These are phyloP conservation scores for Hololepta plana DNA, from an alignment of 2,888 invertebrate species.

Conservation along the genomic window DNA sequence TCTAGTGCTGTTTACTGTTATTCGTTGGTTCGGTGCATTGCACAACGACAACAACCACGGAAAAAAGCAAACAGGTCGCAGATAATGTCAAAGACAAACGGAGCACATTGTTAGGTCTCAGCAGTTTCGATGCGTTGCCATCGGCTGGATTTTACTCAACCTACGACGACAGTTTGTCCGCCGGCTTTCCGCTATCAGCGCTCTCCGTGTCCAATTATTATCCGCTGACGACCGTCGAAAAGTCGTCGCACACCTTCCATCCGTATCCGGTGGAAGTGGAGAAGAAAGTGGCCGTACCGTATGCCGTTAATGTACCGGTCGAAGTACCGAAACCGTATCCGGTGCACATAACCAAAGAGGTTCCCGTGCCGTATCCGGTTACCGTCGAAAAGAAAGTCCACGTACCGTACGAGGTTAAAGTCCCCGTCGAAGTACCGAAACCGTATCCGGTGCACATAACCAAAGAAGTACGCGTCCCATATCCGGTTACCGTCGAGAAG, in stretches of 20 bases:
- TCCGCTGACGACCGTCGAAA: too few relatives aligned
- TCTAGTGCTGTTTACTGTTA: too few relatives aligned
- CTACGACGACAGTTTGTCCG: too few relatives aligned
- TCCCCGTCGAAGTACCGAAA: conserved; percentile 13
- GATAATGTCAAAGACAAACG: too few relatives aligned
- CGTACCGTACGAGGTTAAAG: conserved; percentile 12
- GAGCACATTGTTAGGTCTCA: too few relatives aligned
- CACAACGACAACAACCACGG: too few relatives aligned
- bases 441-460: conserved; percentile 10
- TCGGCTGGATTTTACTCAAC: too few relatives aligned
- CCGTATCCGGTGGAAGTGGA: conserved; percentile 18
- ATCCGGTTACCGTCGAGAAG: conserved; percentile 13
- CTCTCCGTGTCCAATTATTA: too few relatives aligned
- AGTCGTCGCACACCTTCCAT: conserved; percentile 15
- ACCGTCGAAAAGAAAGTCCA: conserved; percentile 8
- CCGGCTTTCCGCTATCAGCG: too few relatives aligned
- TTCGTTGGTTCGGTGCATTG: too few relatives aligned
- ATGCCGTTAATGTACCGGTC: conserved; percentile 15
- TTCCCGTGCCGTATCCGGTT: conserved; percentile 12
- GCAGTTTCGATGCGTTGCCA: too few relatives aligned
- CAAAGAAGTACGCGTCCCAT: conserved; percentile 18
- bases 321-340: conserved; percentile 19
- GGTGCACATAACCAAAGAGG: conserved; percentile 13
- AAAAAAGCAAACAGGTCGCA: too few relatives aligned
- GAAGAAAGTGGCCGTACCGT: conserved; percentile 8